Conservation (phyloP, 2,888 invertebrate species). For the Dorcus parallelipipedus region DNA sequence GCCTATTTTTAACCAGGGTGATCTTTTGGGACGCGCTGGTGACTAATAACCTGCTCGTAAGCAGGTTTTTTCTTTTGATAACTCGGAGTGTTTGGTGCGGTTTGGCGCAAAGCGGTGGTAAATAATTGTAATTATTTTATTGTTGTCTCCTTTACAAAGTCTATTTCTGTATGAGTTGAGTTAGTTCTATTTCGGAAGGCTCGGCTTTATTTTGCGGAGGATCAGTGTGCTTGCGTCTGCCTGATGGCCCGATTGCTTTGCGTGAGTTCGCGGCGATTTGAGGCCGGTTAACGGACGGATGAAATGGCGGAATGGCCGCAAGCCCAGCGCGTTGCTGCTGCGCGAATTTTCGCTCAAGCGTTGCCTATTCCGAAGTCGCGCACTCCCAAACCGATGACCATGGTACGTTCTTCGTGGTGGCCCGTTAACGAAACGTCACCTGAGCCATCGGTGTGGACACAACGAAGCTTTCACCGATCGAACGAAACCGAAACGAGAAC, state of each 20-base stretch:
- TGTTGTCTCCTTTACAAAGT: background rate
- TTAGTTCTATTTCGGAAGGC: background rate
- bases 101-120: too few species aligned
- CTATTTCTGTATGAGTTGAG: background rate
- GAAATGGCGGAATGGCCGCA: slow-evolving; percentile 48
- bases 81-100: too few species aligned
- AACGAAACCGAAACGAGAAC: slow-evolving; percentile 15
- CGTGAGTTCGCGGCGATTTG: slow-evolving; percentile 16
- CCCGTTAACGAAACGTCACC: slow-evolving; percentile 36
- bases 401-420: slow-evolving; percentile 42
- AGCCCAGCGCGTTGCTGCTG: slow-evolving; percentile 52
- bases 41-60: too few species aligned
- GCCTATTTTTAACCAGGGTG: too few species aligned
- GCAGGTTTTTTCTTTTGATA: too few species aligned
- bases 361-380: slow-evolving; percentile 27
- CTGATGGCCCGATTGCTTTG: slow-evolving; percentile 19
- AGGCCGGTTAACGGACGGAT: slow-evolving; percentile 18
- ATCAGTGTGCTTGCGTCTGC: slow-evolving; percentile 20
- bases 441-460: background rate
- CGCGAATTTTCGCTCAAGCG: slow-evolving; percentile 50
- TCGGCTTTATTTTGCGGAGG: background rate
- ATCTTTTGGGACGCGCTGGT: too few species aligned
- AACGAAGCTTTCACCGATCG: slow-evolving; percentile 7
- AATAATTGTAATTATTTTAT: too few species aligned
- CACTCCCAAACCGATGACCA: slow-evolving; percentile 26